A percentile compares a stretch with the other conserved stretches of the same genome.
Conservation (phyloP, 2,113 vertebrate genomes). For the Lepisosteus osseus region DNA sequence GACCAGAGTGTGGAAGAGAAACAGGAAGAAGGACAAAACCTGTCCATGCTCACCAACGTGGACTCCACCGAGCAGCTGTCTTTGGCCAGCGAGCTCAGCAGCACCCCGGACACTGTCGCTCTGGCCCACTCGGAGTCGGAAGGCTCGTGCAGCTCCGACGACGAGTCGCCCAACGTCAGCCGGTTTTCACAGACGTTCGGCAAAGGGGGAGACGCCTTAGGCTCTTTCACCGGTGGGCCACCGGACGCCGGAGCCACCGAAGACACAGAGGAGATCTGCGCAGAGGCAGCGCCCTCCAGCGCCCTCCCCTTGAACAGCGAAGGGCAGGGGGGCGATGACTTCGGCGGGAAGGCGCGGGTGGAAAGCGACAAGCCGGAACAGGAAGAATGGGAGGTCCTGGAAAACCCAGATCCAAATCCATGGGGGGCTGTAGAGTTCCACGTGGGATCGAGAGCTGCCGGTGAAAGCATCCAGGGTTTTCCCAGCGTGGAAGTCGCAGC, state of each 20-base stretch:
- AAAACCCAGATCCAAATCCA: slow-evolving; percentile 20
- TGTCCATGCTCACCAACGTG: slow-evolving; percentile 33
- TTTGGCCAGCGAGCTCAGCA: slow-evolving; percentile 26
- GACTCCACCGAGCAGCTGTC: slow-evolving; percentile 33
- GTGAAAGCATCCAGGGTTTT: background rate
- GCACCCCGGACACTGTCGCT: slow-evolving; percentile 17
- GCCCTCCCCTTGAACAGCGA: background rate
- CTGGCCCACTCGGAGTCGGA: slow-evolving; percentile 29
- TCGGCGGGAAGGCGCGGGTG: background rate
- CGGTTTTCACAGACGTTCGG: slow-evolving; percentile 29
- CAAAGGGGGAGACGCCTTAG: background rate
- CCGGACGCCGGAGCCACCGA: slow-evolving; percentile 22
- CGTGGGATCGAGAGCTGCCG: background rate
- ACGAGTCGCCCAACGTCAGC: slow-evolving; percentile 42
- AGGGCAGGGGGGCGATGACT: slow-evolving; percentile 12
- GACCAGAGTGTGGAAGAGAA: slow-evolving; percentile 19
- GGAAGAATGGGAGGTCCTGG: slow-evolving; percentile 27
- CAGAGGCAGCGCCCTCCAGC: background rate
- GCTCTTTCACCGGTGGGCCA: background rate
- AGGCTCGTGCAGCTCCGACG: slow-evolving; percentile 35
- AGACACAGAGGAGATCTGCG: background rate
- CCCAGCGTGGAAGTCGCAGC: background rate
- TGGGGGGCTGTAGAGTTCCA: slow-evolving; percentile 11
- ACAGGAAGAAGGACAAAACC: slow-evolving; percentile 30
- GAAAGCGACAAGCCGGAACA: slow-evolving; percentile 21